Base-by-base conservation (phyloP, 2,113 vertebrate genomes). In the Craseonycteris thonglongyai region DNA sequence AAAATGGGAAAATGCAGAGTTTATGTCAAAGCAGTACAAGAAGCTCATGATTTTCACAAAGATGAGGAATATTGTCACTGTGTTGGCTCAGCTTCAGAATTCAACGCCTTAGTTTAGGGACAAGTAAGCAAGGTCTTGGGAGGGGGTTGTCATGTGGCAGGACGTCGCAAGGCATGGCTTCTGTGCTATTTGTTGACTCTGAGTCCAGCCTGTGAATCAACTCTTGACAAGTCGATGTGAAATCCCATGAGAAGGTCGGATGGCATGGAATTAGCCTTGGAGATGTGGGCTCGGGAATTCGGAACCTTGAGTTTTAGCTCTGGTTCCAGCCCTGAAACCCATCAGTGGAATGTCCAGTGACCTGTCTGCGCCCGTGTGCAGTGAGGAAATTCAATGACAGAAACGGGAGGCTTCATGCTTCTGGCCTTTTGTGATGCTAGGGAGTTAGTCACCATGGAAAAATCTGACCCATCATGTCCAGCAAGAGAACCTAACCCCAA, bases 181-280 rank as follows among this genome's bases (percentile, higher is more conserved):
- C 45, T 28, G 6, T 61, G 72, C 47, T 30, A 0, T 26, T 30
- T 85, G 80, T 40, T 49, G 76, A 72, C 30, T 47, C 45, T 90
- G 96, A 94, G 69, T 95, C 87, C 93, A 2, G 24, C 28, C 38
- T 85, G 1, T 69, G 91, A 93, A 79, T 87, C 91, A 95, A 28
- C 11, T 58, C 30, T 4, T 74, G 96, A 92, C 59, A 42, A 30
- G n/a, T 28, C 18, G 11, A 2, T 6, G 33, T 69, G 85, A 92
- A 81, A 88, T 82, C 58, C 47, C 3, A 26, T 30, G 86, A 82
- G 56, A 19, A 58, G 24, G 59, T 38, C 21, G n/a, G 4, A 58
- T 18, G 88, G 42, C 22, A 8, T 14, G 59, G 33, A 68, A 11
- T 59, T 40, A 35, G 51, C 65, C 47, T 40, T 2, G 12, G 56